Percentiles rank a stretch among this genome's conserved stretches.
These are phyloP conservation scores for Sussaba pulchella DNA, from an alignment of 2,888 invertebrate genomes.

Conservation along the genomic window DNA sequence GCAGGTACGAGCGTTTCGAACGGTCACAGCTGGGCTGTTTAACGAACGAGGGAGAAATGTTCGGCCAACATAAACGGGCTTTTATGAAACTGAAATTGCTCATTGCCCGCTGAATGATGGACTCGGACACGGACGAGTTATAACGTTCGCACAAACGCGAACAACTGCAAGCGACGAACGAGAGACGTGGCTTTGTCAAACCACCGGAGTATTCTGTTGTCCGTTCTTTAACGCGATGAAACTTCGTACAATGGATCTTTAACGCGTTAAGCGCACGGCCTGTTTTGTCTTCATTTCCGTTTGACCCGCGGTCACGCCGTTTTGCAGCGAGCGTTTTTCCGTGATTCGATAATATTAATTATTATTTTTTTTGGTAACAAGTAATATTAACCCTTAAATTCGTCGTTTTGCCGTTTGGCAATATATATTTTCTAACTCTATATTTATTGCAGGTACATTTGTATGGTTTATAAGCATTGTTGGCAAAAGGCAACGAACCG, in stretches of 20 bases:
- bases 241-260: constrained; percentile 48
- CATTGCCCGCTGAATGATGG: constrained; percentile 29
- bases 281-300: too few species aligned
- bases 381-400: too few species aligned
- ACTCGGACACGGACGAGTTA: constrained; percentile 1
- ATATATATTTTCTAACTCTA: too few species aligned
- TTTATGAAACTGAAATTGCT: constrained; percentile 58
- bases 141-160: background rate
- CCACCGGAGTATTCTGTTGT: constrained; percentile 37
- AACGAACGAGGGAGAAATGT: constrained; percentile 39
- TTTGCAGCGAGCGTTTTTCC: too few species aligned
- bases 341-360: too few species aligned
- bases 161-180: constrained; percentile 16
- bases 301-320: too few species aligned
- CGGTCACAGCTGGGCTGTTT: constrained; percentile 6
- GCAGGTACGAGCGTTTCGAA: background rate
- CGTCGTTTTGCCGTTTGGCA: too few species aligned
- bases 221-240: constrained; percentile 42
- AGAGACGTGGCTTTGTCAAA: constrained; percentile 22
- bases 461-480: too few species aligned
- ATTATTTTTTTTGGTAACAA: too few species aligned
- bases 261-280: constrained; percentile 50
- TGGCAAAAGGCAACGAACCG: too few species aligned
- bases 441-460: too few species aligned
- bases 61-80: constrained; percentile 26